A percentile compares a stretch with the other conserved stretches of the same genome.
Conservation (phyloP, 2,113 vertebrate species). For the Orycteropus afer region DNA sequence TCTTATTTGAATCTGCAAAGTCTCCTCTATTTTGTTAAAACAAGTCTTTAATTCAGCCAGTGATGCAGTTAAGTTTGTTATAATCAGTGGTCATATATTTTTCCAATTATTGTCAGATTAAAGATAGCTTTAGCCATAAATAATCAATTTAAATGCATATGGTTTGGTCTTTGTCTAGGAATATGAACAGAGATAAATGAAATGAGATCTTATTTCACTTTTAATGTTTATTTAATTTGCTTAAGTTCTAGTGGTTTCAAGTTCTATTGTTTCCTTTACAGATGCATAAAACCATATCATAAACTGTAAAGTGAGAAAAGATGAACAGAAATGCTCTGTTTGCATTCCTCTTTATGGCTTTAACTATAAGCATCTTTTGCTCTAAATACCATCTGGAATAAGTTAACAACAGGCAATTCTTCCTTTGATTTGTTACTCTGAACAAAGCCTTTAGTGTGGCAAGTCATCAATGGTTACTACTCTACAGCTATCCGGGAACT, state of each 20-base stretch:
- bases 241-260: constrained; percentile 57
- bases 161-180: background rate
- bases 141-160: background rate
- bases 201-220: constrained; percentile 64
- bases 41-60: background rate
- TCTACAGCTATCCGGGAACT: background rate
- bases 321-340: constrained; percentile 38
- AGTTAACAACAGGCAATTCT: constrained; percentile 10
- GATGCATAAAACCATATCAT: constrained; percentile 15
- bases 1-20: constrained; percentile 26
- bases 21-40: constrained; percentile 18
- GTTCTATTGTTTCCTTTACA: constrained; percentile 61
- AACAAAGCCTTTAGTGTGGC: background rate
- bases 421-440: constrained; percentile 53
- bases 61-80: background rate
- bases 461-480: background rate
- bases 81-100: background rate
- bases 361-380: constrained; percentile 11
- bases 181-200: constrained; percentile 45
- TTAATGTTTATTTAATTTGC: constrained; percentile 43
- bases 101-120: background rate
- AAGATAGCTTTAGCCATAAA: constrained; percentile 13
- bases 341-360: background rate
- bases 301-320: constrained; percentile 58
- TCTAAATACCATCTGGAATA: background rate